Evolutionary conservation across 2,797 vertebrate genomes (phyloP).

Genomic region (Cynopterus sphinx): DNA sequence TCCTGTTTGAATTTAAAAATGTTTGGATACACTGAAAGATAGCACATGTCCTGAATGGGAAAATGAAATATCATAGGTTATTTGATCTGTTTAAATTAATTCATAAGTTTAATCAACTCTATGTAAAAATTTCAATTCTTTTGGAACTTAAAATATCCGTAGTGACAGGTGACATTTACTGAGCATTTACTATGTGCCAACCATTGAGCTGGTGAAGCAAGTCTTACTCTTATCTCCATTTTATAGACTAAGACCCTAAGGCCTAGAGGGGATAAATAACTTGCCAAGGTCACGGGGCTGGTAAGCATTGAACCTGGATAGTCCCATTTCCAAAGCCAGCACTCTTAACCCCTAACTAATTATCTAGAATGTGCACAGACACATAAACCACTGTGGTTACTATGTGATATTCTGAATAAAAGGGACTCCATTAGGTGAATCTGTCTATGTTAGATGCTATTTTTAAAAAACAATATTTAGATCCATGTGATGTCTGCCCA

Average conservation of each 20-base stretch:
- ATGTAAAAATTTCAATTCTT: not conserved
- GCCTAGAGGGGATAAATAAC: not conserved
- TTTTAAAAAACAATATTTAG: conserved; percentile 46
- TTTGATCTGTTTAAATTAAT: conserved; percentile 28
- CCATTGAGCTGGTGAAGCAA: not conserved
- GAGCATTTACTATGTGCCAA: not conserved
- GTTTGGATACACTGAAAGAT: conserved; percentile 1
- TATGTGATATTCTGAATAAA: not conserved
- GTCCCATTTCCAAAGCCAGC: not conserved
- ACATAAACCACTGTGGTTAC: not conserved
- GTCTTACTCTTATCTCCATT: not conserved
- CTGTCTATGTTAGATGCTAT: not conserved
- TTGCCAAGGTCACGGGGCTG: not conserved
- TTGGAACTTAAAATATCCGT: not conserved
- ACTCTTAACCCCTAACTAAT: not conserved
- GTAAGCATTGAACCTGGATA: not conserved
- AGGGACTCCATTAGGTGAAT: not conserved
- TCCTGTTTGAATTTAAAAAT: conserved; percentile 32
- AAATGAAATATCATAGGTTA: conserved; percentile 12
- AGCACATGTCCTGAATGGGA: not conserved
- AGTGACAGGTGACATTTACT: not conserved
- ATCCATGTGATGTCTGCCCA: conserved; percentile 32
- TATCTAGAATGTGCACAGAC: not conserved
- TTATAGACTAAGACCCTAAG: not conserved
- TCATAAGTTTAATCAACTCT: conserved; percentile 26